Evolutionary conservation across 2,888 invertebrate species (phyloP).

Genomic region (Azorinus chamasolen): DNA sequence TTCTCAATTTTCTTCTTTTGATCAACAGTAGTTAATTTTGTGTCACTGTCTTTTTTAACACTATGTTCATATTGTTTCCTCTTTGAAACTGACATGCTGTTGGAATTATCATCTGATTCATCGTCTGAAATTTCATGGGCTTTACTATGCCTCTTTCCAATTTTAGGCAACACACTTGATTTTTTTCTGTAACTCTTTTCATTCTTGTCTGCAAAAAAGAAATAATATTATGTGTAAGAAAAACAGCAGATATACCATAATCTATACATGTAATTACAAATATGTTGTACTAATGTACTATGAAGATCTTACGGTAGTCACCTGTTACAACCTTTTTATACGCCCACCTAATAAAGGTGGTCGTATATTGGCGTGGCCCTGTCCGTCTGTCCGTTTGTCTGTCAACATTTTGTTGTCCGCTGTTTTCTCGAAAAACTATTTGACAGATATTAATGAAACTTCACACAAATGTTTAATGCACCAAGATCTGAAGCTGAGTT

Average conservation of each 20-base stretch:
- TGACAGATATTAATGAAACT: too few relatives aligned
- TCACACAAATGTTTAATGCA: too few relatives aligned
- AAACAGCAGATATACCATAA: neutral
- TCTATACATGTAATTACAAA: too few relatives aligned
- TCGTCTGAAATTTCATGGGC: slow-evolving; percentile 74
- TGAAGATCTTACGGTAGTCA: too few relatives aligned
- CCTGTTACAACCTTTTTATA: too few relatives aligned
- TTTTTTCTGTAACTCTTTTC: neutral
- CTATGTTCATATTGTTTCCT: neutral
- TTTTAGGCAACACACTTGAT: neutral
- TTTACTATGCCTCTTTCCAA: slow-evolving; percentile 33
- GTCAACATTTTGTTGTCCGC: too few relatives aligned
- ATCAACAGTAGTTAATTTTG: neutral
- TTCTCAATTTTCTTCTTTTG: neutral
- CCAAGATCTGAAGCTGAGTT: too few relatives aligned
- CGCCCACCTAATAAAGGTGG: too few relatives aligned
- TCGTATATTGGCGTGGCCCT: too few relatives aligned
- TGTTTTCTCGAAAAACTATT: too few relatives aligned
- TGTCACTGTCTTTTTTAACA: neutral
- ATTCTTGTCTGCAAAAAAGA: neutral
- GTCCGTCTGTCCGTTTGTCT: too few relatives aligned
- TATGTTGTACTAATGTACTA: too few relatives aligned
- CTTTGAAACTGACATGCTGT: neutral
- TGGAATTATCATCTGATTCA: slow-evolving; percentile 59
- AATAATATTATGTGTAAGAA: neutral